phyloP scores from a whole-genome alignment of 1,140 invertebrate species.

The Calephelis virginiensis region DNA sequence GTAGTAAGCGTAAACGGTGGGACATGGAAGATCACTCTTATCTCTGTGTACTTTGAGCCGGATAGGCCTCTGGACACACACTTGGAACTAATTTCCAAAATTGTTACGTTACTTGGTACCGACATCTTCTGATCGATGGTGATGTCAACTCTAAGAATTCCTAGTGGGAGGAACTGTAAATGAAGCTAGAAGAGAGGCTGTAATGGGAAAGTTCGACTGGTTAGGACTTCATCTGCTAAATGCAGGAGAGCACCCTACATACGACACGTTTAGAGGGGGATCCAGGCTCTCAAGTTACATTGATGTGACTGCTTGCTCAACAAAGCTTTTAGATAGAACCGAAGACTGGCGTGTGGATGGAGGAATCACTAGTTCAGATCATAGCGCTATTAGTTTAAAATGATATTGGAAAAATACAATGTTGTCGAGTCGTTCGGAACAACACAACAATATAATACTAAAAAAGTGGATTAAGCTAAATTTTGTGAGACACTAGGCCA shows the following conservation, averaged over 20 bases:
- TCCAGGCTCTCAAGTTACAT: too few relatives aligned
- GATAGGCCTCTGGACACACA: neutral
- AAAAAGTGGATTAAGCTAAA: too few relatives aligned
- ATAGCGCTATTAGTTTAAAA: too few relatives aligned
- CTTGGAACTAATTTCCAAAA: neutral
- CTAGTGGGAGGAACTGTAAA: neutral
- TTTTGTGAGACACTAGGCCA: too few relatives aligned
- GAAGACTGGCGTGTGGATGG: too few relatives aligned
- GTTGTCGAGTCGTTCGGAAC: too few relatives aligned
- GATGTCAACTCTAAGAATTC: neutral
- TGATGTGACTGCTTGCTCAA: too few relatives aligned
- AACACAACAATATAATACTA: too few relatives aligned
- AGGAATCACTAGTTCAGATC: too few relatives aligned
- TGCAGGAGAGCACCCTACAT: neutral
- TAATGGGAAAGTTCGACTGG: neutral
- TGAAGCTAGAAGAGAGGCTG: neutral
- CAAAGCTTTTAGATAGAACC: too few relatives aligned
- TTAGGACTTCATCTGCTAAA: neutral
- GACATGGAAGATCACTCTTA: neutral
- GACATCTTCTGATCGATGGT: neutral
- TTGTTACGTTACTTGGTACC: neutral
- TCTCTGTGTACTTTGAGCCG: constrained; percentile 1
- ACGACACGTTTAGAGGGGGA: neutral
- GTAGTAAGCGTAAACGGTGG: too few relatives aligned
- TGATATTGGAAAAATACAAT: too few relatives aligned